Conservation (phyloP, 2,797 vertebrate species). For the Hapalemur alaotrensis region DNA sequence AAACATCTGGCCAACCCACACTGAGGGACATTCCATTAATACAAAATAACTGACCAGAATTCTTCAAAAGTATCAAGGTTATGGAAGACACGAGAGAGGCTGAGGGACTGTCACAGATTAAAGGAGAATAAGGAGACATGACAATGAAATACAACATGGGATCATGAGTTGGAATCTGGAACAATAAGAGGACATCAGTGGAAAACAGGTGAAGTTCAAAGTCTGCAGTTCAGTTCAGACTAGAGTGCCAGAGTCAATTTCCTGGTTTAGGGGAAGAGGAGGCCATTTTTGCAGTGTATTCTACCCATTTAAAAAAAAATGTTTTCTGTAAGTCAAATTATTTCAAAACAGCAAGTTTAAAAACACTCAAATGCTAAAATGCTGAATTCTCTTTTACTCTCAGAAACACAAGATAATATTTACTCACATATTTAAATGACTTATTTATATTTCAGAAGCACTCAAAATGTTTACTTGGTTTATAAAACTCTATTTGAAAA, state of each 20-base stretch:
- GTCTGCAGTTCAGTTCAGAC: neutral
- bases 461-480: neutral
- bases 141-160: neutral
- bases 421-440: neutral
- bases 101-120: neutral
- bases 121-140: neutral
- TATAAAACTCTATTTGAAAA: neutral
- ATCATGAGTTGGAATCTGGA: neutral
- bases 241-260: neutral
- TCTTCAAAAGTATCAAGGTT: neutral
- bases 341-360: slow-evolving; percentile 18
- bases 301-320: neutral
- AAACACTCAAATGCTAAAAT: neutral
- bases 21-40: neutral
- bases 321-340: neutral
- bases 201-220: neutral
- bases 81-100: neutral
- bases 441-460: neutral
- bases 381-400: neutral
- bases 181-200: neutral
- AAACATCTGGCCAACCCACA: neutral
- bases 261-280: neutral
- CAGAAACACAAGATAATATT: neutral
- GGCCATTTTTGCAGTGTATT: neutral
- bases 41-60: neutral